Percentiles rank a stretch among this genome's conserved stretches.
phyloP scores from a whole-genome alignment of 2,113 vertebrate species.

The Thalassoma bifasciatum region DNA sequence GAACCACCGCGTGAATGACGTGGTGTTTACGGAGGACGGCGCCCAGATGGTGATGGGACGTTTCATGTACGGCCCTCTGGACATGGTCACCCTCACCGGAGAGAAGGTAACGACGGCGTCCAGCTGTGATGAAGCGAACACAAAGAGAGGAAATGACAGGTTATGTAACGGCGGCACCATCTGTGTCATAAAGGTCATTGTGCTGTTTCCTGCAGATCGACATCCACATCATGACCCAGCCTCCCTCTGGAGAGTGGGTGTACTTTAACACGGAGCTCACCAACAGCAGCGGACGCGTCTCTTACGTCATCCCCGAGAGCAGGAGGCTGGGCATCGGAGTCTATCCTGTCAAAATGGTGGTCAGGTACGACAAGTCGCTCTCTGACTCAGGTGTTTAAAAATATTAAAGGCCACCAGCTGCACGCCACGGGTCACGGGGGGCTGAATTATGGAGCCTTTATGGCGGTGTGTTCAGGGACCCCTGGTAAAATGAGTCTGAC shows the following conservation, averaged over 20 bases:
- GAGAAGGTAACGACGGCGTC: slow-evolving; percentile 88
- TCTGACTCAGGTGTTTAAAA: background rate
- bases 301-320: slow-evolving; percentile 89
- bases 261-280: slow-evolving; percentile 94
- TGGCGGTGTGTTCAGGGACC: background rate
- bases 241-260: slow-evolving; percentile 95
- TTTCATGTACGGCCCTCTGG: slow-evolving; percentile 97
- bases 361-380: slow-evolving; percentile 83
- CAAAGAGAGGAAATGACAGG: background rate
- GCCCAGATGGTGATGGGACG: slow-evolving; percentile 90
- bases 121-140: background rate
- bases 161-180: background rate
- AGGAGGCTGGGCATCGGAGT: slow-evolving; percentile 91
- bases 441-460: background rate
- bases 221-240: slow-evolving; percentile 97
- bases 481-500: background rate
- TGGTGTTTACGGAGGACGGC: slow-evolving; percentile 91
- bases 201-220: slow-evolving; percentile 86
- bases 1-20: slow-evolving; percentile 95
- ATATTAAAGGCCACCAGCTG: background rate
- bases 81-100: slow-evolving; percentile 98
- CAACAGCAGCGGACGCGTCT: slow-evolving; percentile 94
- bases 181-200: background rate
- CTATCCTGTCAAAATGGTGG: slow-evolving; percentile 98
- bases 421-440: background rate